phyloP scores from a whole-genome alignment of 2,797 vertebrate species.

The Gadopsis bispinosus region DNA sequence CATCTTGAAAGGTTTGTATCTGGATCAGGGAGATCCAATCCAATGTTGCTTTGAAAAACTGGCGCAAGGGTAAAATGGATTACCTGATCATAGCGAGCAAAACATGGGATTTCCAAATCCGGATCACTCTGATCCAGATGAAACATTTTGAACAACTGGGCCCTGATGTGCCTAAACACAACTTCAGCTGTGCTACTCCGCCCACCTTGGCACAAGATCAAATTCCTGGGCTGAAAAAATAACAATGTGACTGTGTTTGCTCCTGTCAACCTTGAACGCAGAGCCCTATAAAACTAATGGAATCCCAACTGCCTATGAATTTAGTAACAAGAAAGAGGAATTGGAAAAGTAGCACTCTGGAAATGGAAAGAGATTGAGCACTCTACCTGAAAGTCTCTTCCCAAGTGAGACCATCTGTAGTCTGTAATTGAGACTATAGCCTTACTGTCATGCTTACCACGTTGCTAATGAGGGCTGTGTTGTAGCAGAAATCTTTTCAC shows the following conservation, averaged over 20 bases:
- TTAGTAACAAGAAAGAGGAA: neutral
- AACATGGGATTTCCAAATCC: no score
- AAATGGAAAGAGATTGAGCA: conserved; percentile 2
- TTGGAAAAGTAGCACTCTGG: neutral
- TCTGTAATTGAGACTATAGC: conserved; percentile 9
- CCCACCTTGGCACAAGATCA: conserved; percentile 2
- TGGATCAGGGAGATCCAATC: no score
- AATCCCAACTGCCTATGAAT: conserved; percentile 15
- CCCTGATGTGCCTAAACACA: conserved; percentile 15
- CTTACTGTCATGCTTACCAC: neutral
- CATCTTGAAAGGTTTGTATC: no score
- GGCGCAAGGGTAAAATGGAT: no score
- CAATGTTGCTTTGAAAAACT: no score
- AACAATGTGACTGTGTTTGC: conserved; percentile 19
- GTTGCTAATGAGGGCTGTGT: conserved; percentile 14
- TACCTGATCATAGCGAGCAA: no score
- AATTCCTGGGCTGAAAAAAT: conserved; percentile 38
- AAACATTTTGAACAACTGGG: no score
- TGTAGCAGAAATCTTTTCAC: neutral
- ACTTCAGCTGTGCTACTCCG: neutral
- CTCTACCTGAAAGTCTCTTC: neutral
- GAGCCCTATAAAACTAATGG: conserved; percentile 13
- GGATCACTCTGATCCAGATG: no score
- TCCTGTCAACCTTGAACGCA: conserved; percentile 23
- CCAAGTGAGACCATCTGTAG: conserved; percentile 1